Evolutionary conservation across 1,140 invertebrate genomes (phyloP), one percentile per base, ranked within the genome.

Genomic region (Drosophila seguyi): DNA sequence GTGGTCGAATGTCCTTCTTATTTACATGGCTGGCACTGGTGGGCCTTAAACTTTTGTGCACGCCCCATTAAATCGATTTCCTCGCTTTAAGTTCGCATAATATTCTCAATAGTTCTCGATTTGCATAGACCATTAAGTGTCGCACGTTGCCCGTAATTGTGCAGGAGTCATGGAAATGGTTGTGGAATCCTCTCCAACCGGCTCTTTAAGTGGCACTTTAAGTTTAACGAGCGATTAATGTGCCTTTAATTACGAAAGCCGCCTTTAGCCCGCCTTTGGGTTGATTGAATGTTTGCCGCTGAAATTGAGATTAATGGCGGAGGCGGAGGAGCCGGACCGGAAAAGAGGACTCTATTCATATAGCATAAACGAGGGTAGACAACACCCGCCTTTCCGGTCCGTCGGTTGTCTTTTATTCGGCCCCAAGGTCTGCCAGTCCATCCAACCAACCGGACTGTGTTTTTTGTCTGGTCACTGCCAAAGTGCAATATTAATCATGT

Each of bases 151-250:
- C 45, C 34, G 16, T 18, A 45, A 44, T 27, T 36, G 29, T 27
- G 45, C n/a, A 58, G 39, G 45, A 42, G 31, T 20, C 57, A 34
- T 34, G 52, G 41, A 57, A 81, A 52, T 39, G 42, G 52, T 31
- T 27, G 10, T 7, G 29, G 13, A 22, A 66, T 41, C n/a, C 42
- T 13, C 29, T 57, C 29, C 60, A 39, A 57, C 57, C n/a, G 50
- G 27, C n/a, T 52, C 31, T 47, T 67, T 47, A 67, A 47, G 68
- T 71, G 85, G 38, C 81, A 88, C 75, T 90, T 90, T 81, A 85
- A 90, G 81, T 88, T 88, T 84, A 81, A 88, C 81, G 85, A 84
- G 73, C 69, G 50, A 69, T 79, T 85, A 88, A 88, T 88, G 84
- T 78, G 65, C 50, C 85, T 84, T 88, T 88, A 88, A 88, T 88